Percentiles rank a stretch among this genome's conserved stretches.
These are phyloP conservation scores for Austrofundulus limnaeus DNA, from an alignment of 2,113 vertebrate species.

Conservation along the genomic window DNA sequence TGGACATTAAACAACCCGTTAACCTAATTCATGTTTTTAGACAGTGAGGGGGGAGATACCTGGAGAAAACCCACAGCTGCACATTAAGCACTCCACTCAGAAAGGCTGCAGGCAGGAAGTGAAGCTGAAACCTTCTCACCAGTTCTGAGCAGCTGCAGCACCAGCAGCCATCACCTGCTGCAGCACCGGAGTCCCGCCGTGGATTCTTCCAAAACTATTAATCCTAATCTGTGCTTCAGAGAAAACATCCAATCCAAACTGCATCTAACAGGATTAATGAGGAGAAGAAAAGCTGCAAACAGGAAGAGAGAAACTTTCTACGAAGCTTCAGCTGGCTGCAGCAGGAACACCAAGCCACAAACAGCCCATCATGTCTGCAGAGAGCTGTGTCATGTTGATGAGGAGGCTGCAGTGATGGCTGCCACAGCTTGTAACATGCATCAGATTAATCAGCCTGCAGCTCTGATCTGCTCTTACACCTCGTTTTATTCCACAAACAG, in stretches of 20 bases:
- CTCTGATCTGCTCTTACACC: no score
- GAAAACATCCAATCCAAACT: constrained; percentile 6
- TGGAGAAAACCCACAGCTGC: no score
- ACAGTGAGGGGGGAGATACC: no score
- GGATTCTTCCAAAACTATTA: not conserved
- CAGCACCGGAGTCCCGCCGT: not conserved
- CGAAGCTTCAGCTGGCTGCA: no score
- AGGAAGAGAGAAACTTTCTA: not conserved
- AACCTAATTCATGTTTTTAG: no score
- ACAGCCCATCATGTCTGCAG: not conserved
- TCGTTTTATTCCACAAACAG: not conserved
- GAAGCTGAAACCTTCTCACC: no score
- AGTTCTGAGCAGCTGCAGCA: no score
- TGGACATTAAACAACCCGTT: no score
- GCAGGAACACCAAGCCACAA: no score
- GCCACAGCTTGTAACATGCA: constrained; percentile 37
- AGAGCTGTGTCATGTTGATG: not conserved
- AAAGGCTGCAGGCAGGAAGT: no score
- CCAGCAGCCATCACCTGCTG: not conserved
- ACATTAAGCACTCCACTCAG: no score
- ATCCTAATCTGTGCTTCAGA: not conserved
- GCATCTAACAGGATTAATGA: not conserved
- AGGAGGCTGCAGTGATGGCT: constrained; percentile 42
- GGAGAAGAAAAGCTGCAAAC: not conserved
- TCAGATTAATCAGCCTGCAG: constrained; percentile 3